Percentiles rank a stretch among this genome's conserved stretches.
Conservation (phyloP, 2,888 invertebrate genomes). For the Sarcophaga rosellei region DNA sequence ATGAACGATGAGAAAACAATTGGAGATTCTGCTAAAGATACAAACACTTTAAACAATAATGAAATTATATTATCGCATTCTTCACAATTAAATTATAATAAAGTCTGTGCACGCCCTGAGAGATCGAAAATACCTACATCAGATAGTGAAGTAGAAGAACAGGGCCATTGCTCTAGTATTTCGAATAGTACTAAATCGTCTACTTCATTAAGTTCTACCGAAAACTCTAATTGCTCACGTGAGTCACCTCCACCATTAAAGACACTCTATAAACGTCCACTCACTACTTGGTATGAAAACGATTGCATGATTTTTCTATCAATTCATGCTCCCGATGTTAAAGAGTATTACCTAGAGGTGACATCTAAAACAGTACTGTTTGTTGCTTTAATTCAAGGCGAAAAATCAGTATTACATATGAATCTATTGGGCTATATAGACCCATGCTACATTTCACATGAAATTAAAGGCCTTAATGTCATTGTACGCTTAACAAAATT, state of each 20-base stretch:
- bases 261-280: constrained; percentile 71
- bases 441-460: constrained; percentile 72
- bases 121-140: constrained; percentile 6
- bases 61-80: too few relatives aligned
- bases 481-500: constrained; percentile 73
- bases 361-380: constrained; percentile 68
- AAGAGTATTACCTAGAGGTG: constrained; percentile 73
- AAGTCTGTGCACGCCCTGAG: neutral
- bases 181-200: constrained; percentile 59
- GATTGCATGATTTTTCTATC: constrained; percentile 73
- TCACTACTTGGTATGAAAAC: constrained; percentile 74
- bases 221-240: constrained; percentile 31
- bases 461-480: constrained; percentile 74
- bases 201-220: constrained; percentile 46
- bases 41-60: neutral
- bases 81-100: neutral
- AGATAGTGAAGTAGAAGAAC: constrained; percentile 57
- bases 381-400: constrained; percentile 65
- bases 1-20: neutral
- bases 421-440: constrained; percentile 72
- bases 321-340: constrained; percentile 73
- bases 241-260: constrained; percentile 66
- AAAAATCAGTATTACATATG: constrained; percentile 69
- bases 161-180: constrained; percentile 52
- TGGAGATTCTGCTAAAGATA: neutral